Conservation (phyloP, 1,140 invertebrate species). For the Steinernema khuongi region DNA sequence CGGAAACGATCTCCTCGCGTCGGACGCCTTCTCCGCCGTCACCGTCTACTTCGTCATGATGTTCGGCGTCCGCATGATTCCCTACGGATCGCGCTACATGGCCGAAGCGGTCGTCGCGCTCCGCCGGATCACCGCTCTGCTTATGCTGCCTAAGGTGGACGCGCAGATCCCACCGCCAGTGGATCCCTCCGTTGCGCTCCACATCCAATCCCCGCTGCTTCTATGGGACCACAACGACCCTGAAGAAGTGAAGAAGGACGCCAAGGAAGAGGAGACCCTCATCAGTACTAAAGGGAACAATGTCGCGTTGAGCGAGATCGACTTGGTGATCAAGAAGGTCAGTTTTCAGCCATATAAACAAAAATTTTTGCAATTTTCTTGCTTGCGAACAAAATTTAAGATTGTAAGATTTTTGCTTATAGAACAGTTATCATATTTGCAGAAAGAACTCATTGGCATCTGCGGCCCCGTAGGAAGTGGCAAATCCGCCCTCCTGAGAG, state of each 20-base stretch:
- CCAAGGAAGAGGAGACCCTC: neutral
- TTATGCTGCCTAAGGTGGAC: constrained; percentile 62
- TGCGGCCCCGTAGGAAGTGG: constrained; percentile 69
- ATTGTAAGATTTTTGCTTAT: too few relatives aligned
- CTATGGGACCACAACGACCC: neutral
- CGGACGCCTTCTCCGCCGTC: constrained; percentile 61
- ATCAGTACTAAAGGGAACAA: constrained; percentile 21
- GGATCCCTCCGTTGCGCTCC: constrained; percentile 62
- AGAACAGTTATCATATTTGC: too few relatives aligned
- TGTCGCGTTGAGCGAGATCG: constrained; percentile 34
- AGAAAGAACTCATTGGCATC: constrained; percentile 67
- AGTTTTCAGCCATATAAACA: neutral
- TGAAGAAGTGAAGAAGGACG: constrained; percentile 12
- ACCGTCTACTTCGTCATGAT: constrained; percentile 61
- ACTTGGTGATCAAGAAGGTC: constrained; percentile 37
- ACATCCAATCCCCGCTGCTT: constrained; percentile 27
- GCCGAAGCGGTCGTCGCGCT: constrained; percentile 60
- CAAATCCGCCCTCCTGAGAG: constrained; percentile 68
- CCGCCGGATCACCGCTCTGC: constrained; percentile 60
- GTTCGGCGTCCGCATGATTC: constrained; percentile 60
- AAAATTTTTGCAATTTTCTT: constrained; percentile 13
- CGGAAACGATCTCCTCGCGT: constrained; percentile 65
- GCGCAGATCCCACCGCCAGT: constrained; percentile 60
- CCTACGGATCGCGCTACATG: constrained; percentile 58
- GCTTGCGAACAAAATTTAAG: too few relatives aligned